Percentiles rank a stretch among this genome's conserved stretches.
These are phyloP conservation scores for Caenorhabditis brenneri DNA, from an alignment of 1,140 invertebrate species.

Conservation along the genomic window DNA sequence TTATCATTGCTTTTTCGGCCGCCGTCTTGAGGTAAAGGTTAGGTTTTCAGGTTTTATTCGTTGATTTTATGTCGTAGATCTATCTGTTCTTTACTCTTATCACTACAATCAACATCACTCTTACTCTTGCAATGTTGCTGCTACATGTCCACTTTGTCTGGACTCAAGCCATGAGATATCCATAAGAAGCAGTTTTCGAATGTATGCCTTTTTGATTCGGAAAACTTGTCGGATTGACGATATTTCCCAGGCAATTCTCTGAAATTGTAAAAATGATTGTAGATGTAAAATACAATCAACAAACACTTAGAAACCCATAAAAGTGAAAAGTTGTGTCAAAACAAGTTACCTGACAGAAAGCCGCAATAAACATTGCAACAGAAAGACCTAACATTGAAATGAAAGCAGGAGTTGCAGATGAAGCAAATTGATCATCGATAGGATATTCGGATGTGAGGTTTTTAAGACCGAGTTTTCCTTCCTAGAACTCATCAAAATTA, in stretches of 20 bases:
- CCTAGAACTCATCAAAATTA: not conserved
- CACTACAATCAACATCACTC: conserved; percentile 43
- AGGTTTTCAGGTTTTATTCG: conserved; percentile 23
- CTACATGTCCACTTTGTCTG: conserved; percentile 66
- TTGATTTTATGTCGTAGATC: not conserved
- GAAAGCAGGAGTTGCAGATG: conserved; percentile 65
- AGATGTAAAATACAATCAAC: conserved; percentile 38
- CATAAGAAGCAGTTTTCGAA: conserved; percentile 67
- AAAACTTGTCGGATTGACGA: conserved; percentile 67
- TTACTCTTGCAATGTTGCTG: conserved; percentile 67
- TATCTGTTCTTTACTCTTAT: conserved; percentile 18
- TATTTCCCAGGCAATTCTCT: conserved; percentile 66
- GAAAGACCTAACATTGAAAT: conserved; percentile 62
- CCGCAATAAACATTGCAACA: conserved; percentile 65
- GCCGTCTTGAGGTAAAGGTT: not conserved
- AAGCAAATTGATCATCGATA: conserved; percentile 61
- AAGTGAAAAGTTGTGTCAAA: conserved; percentile 28
- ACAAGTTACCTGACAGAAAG: conserved; percentile 63
- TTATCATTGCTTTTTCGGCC: not conserved
- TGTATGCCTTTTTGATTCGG: conserved; percentile 67
- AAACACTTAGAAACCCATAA: conserved; percentile 9
- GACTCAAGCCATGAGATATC: conserved; percentile 69
- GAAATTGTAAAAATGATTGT: conserved; percentile 54
- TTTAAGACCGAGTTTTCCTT: conserved; percentile 43
- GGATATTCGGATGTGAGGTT: conserved; percentile 45